Evolutionary conservation across 2,888 invertebrate genomes (phyloP), one percentile per base, ranked within the genome.

Genomic region (Micoletzkya japonica): DNA sequence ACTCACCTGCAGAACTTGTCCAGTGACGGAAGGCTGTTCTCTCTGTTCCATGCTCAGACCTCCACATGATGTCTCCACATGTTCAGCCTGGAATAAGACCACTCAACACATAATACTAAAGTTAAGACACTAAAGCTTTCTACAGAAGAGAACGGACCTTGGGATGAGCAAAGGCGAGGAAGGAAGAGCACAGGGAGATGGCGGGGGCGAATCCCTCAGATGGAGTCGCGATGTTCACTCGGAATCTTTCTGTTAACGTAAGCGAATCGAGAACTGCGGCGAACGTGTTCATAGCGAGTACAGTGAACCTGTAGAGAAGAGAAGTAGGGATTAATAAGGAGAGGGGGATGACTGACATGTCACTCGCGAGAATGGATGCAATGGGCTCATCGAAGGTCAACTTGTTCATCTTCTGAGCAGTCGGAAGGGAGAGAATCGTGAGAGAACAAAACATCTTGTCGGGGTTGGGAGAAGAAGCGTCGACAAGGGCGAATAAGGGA

Each of bases 401-500:
- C 69, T 78, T 67, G 67, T 36, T 60, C 20, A 74, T 56, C 24
- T 73, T 72, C 59, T 57, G 86, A 37, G 87, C 87, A 24, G 85
- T 85, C 49, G 78, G 77, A 64, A 88, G 78, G 0, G 88, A 88
- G 17, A 87, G 76, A 72, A 88, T 83, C 73, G 86, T 86, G 36
- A 87, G 85, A 6, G 84, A 82, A 79, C 86, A 87, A 76, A 85
- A 87, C 60, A 87, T 86, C 30, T 72, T 72, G 30, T 87, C 87
- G 70, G 86, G 60, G 20, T 68, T 50, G 39, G 73, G 60, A 4
- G 73, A 70, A 30, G 72, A 76, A 4, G 77, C 79, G 63, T 84
- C 84, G 32, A 82, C 82, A 30, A 83, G 56, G 4, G 82, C 84
- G 59, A 85, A 74, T 26, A 84, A 75, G 1, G 84, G 84, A 20